These are phyloP conservation scores for Druon quercuslanigerum DNA, from an alignment of 1,140 invertebrate species.

Conservation along the genomic window DNA sequence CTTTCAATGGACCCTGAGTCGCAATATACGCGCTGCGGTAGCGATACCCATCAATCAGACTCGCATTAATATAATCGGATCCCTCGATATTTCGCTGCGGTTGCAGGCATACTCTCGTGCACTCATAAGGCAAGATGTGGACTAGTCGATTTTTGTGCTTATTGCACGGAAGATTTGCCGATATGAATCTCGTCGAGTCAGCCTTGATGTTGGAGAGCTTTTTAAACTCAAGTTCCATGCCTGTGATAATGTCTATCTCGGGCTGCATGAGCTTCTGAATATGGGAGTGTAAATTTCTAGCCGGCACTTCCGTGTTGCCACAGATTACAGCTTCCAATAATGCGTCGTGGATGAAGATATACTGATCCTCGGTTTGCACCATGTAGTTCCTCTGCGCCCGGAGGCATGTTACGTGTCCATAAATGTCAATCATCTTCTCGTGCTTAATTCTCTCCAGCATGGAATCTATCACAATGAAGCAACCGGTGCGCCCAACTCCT, in stretches of 20 bases:
- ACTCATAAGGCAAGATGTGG: constrained; percentile 98
- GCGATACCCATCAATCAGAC: constrained; percentile 96
- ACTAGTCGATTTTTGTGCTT: constrained; percentile 98
- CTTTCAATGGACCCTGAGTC: constrained; percentile 96
- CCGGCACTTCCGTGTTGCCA: constrained; percentile 95
- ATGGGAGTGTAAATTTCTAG: constrained; percentile 93
- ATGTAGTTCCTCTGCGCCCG: constrained; percentile 98
- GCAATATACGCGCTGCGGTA: constrained; percentile 97
- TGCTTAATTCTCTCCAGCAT: constrained; percentile 96
- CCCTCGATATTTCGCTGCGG: constrained; percentile 94
- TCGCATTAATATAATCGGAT: constrained; percentile 99
- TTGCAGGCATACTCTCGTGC: constrained; percentile 94
- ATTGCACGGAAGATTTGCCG: constrained; percentile 96
- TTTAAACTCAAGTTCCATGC: constrained; percentile 99
- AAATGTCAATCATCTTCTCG: constrained; percentile 98
- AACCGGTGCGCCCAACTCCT: constrained; percentile 98
- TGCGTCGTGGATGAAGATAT: constrained; percentile 99
- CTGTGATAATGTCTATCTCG: constrained; percentile 91
- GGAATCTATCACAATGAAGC: constrained; percentile 98
- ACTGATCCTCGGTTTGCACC: constrained; percentile 99
- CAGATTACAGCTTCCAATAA: constrained; percentile 96
- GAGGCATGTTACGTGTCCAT: constrained; percentile 98
- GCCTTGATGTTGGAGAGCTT: constrained; percentile 96
- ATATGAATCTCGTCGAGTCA: constrained; percentile 95
- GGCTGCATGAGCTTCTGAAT: constrained; percentile 93